These are phyloP conservation scores for Borostomias antarcticus DNA, from an alignment of 2,797 vertebrate genomes.

Conservation along the genomic window DNA sequence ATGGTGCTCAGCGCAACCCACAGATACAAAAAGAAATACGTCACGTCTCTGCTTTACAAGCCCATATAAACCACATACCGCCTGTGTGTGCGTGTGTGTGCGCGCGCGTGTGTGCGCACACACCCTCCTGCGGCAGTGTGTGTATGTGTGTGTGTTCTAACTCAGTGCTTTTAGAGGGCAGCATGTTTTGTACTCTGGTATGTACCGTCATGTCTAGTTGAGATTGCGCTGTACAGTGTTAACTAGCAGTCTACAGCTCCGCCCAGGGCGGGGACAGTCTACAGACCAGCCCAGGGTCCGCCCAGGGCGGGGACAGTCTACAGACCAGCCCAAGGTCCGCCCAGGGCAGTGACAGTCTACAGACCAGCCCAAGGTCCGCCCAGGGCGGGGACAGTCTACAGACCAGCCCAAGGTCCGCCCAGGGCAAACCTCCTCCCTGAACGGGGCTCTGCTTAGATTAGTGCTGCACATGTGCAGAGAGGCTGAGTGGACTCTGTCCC, in stretches of 20 bases:
- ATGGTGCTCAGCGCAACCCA: conserved; percentile 98
- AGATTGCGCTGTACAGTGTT: conserved; percentile 54
- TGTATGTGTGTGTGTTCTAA: conserved; percentile 4
- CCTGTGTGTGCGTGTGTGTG: not conserved
- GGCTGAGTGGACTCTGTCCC: too few species aligned
- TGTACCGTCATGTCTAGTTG: conserved; percentile 48
- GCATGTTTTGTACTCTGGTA: conserved; percentile 48
- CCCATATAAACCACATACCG: conserved; percentile 81
- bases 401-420: too few species aligned
- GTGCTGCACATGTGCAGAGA: too few species aligned
- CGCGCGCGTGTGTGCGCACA: not conserved
- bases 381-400: conserved; percentile 23
- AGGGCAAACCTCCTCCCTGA: too few species aligned
- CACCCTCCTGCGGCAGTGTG: not conserved
- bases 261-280: conserved; percentile 22
- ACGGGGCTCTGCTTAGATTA: too few species aligned
- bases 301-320: conserved; percentile 22
- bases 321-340: too few species aligned
- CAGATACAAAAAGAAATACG: conserved; percentile 98
- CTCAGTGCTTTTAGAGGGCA: conserved; percentile 42
- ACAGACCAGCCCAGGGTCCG: too few species aligned
- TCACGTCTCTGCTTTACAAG: conserved; percentile 96
- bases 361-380: too few species aligned
- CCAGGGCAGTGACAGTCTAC: conserved; percentile 21
- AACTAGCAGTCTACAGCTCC: conserved; percentile 56